Base-by-base conservation (phyloP, 2,888 invertebrate genomes). In the Leucoma salicis region DNA sequence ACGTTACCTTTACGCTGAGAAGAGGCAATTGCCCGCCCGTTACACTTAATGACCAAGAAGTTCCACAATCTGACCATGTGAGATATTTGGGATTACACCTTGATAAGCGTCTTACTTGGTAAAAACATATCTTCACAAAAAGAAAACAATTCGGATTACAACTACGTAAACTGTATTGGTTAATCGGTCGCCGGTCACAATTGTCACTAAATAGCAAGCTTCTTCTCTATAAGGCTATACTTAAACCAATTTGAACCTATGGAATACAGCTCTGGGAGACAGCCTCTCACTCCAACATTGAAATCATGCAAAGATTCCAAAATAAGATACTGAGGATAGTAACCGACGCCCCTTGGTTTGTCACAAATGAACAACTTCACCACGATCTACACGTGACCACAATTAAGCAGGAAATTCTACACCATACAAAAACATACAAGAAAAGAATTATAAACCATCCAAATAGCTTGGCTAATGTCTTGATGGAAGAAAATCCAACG, bases 1-100 rank as follows among this genome's bases (percentile, higher is more conserved):
- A 45, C 7, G 7, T 28, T 5, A 41, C 41, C 0, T 48, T 44
- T 24, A 39, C 48, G 1, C 24, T 40, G 3, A 33, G 38, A 31
- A 16, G 27, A 10, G 25, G 25, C 4, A n/a, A n/a, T n/a, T n/a
- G n/a, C n/a, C n/a, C n/a, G n/a, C n/a, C n/a, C n/a, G n/a, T n/a
- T n/a, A n/a, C n/a, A n/a, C n/a, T n/a, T n/a, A n/a, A n/a, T n/a
- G n/a, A n/a, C n/a, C n/a, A n/a, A n/a, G n/a, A n/a, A n/a, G n/a
- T n/a, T n/a, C n/a, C n/a, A n/a, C n/a, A n/a, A n/a, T n/a, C n/a
- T n/a, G n/a, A n/a, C n/a, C 6, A n/a, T 27, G 27, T 27, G 27
- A 27, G 10, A n/a, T 27, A 28, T 10, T 12, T 28, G 3, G 28
- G 28, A 3, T 12, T 28, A 3, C 28, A 28, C 11, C 5, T 28